Base-by-base conservation (phyloP, 2,888 invertebrate genomes). In the Zeuzera pyrina region DNA sequence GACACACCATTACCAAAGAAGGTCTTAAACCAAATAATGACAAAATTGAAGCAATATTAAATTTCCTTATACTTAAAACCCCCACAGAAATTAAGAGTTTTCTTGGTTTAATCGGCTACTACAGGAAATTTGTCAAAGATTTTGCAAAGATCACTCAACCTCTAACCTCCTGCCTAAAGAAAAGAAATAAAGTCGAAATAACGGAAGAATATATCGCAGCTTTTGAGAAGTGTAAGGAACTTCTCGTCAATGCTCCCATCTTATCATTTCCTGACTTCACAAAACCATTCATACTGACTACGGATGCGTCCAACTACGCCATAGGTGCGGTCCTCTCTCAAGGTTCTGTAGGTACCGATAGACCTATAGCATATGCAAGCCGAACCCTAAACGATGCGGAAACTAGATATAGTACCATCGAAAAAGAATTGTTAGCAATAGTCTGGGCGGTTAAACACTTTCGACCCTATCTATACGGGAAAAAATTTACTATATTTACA, bases 61-160 rank as follows among this genome's bases (percentile, higher is more conserved):
- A n/a, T n/a, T n/a, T n/a, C n/a, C n/a, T n/a, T n/a, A n/a, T n/a
- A n/a, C n/a, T n/a, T n/a, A n/a, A n/a, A n/a, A n/a, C n/a, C n/a
- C n/a, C n/a, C n/a, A n/a, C n/a, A n/a, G n/a, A n/a, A n/a, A n/a
- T n/a, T n/a, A n/a, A n/a, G n/a, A n/a, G n/a, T n/a, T n/a, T n/a
- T n/a, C n/a, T n/a, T n/a, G n/a, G n/a, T n/a, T n/a, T n/a, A n/a
- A n/a, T n/a, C n/a, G n/a, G n/a, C n/a, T n/a, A n/a, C n/a, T n/a
- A n/a, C n/a, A n/a, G n/a, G n/a, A n/a, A n/a, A n/a, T n/a, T n/a
- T n/a, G n/a, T n/a, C n/a, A n/a, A n/a, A n/a, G n/a, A n/a, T n/a
- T n/a, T n/a, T n/a, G n/a, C n/a, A n/a, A 31, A 42, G 29, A 29
- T 52, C 5, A 44, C 52, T 1, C 46, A 54, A 43, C 55, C 53